These are phyloP conservation scores for Morinoia aosen DNA, from an alignment of 2,888 invertebrate genomes.

Conservation along the genomic window DNA sequence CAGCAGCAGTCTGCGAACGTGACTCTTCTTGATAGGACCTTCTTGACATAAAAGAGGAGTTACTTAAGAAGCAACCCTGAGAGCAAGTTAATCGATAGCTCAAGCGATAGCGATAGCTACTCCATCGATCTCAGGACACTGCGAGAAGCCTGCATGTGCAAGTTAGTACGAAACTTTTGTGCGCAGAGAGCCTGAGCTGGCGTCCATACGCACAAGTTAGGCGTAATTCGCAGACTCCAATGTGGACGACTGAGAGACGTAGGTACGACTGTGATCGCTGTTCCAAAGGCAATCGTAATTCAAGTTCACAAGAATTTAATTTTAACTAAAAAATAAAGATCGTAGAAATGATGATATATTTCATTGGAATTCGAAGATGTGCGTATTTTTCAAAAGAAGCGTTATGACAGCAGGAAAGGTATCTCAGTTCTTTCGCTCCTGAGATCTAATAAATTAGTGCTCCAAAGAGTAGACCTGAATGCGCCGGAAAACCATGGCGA, in stretches of 20 bases:
- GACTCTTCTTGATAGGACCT: background rate
- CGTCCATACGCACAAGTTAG: background rate
- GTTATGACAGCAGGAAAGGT: background rate
- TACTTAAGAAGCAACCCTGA: constrained; percentile 25
- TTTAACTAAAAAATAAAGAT: background rate
- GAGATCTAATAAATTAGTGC: background rate
- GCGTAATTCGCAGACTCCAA: background rate
- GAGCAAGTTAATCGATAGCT: constrained; percentile 36
- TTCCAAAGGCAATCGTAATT: background rate
- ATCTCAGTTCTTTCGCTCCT: background rate
- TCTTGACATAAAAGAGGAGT: background rate
- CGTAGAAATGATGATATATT: background rate
- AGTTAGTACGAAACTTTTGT: background rate
- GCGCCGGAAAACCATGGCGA: background rate
- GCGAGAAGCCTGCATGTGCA: background rate
- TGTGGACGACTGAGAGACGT: background rate
- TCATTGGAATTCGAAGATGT: background rate
- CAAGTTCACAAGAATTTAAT: background rate
- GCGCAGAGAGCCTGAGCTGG: background rate
- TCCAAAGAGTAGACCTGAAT: background rate
- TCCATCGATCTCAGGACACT: constrained; percentile 23
- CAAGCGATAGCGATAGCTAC: constrained; percentile 36
- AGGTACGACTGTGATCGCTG: background rate
- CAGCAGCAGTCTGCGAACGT: background rate
- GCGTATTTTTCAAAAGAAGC: background rate